phyloP scores from a whole-genome alignment of 2,113 vertebrate species.

The Mirounga angustirostris region DNA sequence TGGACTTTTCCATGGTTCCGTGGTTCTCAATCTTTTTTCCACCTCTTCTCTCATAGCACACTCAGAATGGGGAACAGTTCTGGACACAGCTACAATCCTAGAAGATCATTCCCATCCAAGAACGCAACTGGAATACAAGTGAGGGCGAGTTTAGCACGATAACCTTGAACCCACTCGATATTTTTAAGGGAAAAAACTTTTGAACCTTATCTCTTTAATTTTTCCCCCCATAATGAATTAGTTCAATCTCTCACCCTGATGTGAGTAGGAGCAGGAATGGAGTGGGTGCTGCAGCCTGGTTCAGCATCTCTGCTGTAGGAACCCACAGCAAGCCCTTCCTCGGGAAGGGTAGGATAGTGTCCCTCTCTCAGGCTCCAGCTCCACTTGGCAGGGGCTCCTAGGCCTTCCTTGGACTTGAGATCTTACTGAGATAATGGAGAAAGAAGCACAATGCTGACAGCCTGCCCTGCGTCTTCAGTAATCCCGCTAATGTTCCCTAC shows the following conservation, averaged over 20 bases:
- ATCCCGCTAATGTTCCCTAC: conserved; percentile 65
- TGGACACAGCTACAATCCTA: not conserved
- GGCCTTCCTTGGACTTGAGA: not conserved
- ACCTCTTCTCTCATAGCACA: not conserved
- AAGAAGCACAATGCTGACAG: not conserved
- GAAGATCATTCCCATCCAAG: not conserved
- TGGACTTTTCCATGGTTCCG: not conserved
- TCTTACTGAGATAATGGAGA: conserved; percentile 46
- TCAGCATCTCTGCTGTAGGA: not conserved
- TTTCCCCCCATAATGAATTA: not conserved
- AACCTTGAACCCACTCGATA: not conserved
- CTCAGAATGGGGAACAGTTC: not conserved
- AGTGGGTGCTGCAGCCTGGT: not conserved
- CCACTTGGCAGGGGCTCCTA: conserved; percentile 30
- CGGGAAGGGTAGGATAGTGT: not conserved
- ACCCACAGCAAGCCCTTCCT: rapidly evolving
- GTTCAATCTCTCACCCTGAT: not conserved
- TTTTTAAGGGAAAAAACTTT: not conserved
- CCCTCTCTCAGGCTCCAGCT: conserved; percentile 31
- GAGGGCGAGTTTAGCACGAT: not conserved
- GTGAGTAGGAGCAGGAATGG: not conserved
- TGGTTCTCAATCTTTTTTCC: not conserved
- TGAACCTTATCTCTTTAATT: not conserved
- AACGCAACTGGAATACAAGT: not conserved
- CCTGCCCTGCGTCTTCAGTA: not conserved